Evolutionary conservation across 2,888 invertebrate species (phyloP).

Genomic region (Lagria hirta): DNA sequence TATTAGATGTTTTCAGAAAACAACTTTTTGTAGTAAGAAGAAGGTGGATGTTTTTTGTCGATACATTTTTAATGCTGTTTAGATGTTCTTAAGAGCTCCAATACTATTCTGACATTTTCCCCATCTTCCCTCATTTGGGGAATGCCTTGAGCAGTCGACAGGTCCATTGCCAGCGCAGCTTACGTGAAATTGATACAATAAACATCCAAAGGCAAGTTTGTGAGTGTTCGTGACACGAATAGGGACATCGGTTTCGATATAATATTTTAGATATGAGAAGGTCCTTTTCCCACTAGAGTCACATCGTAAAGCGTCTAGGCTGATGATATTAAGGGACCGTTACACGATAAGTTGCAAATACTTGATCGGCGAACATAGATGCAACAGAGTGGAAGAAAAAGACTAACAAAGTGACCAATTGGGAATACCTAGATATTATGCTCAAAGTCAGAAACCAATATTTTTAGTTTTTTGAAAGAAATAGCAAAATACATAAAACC

Average conservation of each 20-base stretch:
- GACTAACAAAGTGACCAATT: slow-evolving; percentile 49
- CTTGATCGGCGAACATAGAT: slow-evolving; percentile 39
- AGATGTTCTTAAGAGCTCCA: slow-evolving; percentile 45
- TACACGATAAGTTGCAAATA: slow-evolving; percentile 33
- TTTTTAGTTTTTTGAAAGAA: too few relatives aligned
- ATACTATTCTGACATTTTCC: slow-evolving; percentile 43
- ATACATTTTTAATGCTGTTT: too few relatives aligned
- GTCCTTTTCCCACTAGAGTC: slow-evolving; percentile 13
- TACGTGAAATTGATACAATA: slow-evolving; percentile 49
- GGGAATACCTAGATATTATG: too few relatives aligned
- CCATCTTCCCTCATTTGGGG: slow-evolving; percentile 43
- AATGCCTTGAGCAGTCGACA: slow-evolving; percentile 38
- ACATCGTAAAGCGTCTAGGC: slow-evolving; percentile 20
- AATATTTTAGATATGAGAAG: slow-evolving; percentile 19
- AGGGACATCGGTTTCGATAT: slow-evolving; percentile 18
- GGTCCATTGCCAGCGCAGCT: slow-evolving; percentile 33
- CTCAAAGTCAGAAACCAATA: too few relatives aligned
- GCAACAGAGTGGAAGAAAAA: slow-evolving; percentile 46
- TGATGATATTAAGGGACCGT: slow-evolving; percentile 19
- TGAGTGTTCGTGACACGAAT: slow-evolving; percentile 42
- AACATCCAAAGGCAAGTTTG: slow-evolving; percentile 43
- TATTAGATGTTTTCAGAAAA: too few relatives aligned
- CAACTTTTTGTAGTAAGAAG: too few relatives aligned
- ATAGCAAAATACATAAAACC: too few relatives aligned
- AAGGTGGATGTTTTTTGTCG: too few relatives aligned